Conservation (phyloP, 2,888 invertebrate genomes). For the Cerastis leucographa region DNA sequence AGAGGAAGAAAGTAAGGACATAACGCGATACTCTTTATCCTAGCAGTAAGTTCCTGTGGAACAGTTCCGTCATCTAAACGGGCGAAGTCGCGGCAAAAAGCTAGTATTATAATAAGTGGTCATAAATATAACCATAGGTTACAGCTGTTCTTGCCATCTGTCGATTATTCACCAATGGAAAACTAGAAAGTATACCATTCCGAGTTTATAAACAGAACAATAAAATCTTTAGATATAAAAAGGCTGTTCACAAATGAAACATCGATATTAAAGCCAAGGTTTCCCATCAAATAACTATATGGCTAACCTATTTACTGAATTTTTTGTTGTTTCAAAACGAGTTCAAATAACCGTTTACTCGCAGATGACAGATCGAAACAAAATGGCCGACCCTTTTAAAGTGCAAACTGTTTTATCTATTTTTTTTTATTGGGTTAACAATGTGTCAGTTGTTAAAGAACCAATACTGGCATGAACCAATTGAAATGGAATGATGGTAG, state of each 20-base stretch:
- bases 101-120: background rate
- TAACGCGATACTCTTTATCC: background rate
- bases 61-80: background rate
- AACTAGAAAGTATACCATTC: background rate
- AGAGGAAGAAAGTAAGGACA: background rate
- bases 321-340: slow-evolving; percentile 46
- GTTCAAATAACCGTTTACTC: slow-evolving; percentile 38
- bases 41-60: background rate
- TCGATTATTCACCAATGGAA: slow-evolving; percentile 1
- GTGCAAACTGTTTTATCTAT: slow-evolving; percentile 10
- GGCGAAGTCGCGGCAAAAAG: background rate
- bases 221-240: slow-evolving; percentile 26
- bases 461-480: background rate
- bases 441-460: background rate
- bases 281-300: slow-evolving; percentile 28
- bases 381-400: slow-evolving; percentile 38
- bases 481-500: background rate
- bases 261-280: slow-evolving; percentile 38
- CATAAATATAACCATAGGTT: background rate
- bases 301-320: slow-evolving; percentile 24
- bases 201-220: slow-evolving; percentile 19
- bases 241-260: slow-evolving; percentile 5
- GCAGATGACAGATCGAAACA: slow-evolving; percentile 39
- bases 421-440: slow-evolving; percentile 1
- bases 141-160: slow-evolving; percentile 20